A percentile compares a stretch with the other conserved stretches of the same genome.
Conservation (phyloP, 2,888 invertebrate genomes). For the Loripinus fragilis region DNA sequence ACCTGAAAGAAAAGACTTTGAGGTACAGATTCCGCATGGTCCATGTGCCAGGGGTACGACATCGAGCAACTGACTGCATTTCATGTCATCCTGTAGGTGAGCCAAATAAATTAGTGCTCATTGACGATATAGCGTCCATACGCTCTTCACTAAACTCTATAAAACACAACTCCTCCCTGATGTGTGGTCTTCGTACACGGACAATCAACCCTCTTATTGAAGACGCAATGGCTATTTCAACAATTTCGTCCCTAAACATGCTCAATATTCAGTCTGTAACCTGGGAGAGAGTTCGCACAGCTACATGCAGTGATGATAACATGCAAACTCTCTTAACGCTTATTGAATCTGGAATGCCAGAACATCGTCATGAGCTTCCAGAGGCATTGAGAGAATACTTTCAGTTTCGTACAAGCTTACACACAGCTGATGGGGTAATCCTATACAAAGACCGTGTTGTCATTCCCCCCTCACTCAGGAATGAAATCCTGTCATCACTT, state of each 20-base stretch:
- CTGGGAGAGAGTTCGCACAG: slow-evolving; percentile 55
- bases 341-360: too few relatives aligned
- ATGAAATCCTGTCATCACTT: too few relatives aligned
- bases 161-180: background rate
- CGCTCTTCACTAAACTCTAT: background rate
- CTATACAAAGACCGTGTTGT: slow-evolving; percentile 61
- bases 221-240: background rate
- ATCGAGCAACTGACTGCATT: slow-evolving; percentile 33
- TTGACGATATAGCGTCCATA: slow-evolving; percentile 43
- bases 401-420: slow-evolving; percentile 37
- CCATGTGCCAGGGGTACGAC: slow-evolving; percentile 47
- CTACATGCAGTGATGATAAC: slow-evolving; percentile 55
- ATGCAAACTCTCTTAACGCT: slow-evolving; percentile 41
- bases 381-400: slow-evolving; percentile 39
- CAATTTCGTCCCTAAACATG: slow-evolving; percentile 10
- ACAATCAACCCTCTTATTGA: background rate
- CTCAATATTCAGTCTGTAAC: slow-evolving; percentile 40
- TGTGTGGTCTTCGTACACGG: background rate
- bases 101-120: slow-evolving; percentile 23
- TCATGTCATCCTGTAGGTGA: slow-evolving; percentile 43
- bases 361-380: too few relatives aligned
- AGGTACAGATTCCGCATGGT: slow-evolving; percentile 54
- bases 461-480: too few relatives aligned
- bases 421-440: slow-evolving; percentile 53
- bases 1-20: slow-evolving; percentile 65